A percentile compares a stretch with the other conserved stretches of the same genome.
phyloP scores from a whole-genome alignment of 1,140 invertebrate genomes.

The Bombus pascuorum region DNA sequence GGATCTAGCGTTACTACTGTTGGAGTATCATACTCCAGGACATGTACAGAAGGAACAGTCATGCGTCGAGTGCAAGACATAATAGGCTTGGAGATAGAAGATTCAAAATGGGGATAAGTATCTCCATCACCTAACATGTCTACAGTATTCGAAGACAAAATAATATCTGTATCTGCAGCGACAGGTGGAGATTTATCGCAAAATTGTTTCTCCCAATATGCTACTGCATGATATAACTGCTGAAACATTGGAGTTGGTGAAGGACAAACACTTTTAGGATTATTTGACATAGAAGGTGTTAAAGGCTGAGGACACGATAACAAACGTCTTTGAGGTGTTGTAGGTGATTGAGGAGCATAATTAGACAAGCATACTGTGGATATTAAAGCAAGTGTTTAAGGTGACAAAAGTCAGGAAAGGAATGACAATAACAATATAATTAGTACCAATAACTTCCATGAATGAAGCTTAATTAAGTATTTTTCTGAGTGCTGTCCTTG shows the following conservation, averaged over 20 bases:
- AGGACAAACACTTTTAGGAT: conserved; percentile 73
- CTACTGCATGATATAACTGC: conserved; percentile 83
- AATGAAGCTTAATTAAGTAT: conserved; percentile 33
- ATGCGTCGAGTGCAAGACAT: conserved; percentile 67
- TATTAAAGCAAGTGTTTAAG: conserved; percentile 45
- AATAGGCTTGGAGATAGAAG: conserved; percentile 27
- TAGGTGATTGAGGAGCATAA: conserved; percentile 74
- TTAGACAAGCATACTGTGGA: conserved; percentile 67
- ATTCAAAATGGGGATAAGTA: conserved; percentile 41
- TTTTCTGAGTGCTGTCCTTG: conserved; percentile 2
- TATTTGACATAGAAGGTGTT: conserved; percentile 46
- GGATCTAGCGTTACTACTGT: conserved; percentile 80
- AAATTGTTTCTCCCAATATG: conserved; percentile 81
- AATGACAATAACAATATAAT: conserved; percentile 38
- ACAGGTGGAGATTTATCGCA: conserved; percentile 71
- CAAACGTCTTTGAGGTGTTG: conserved; percentile 74
- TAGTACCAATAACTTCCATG: conserved; percentile 6
- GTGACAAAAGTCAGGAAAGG: conserved; percentile 34
- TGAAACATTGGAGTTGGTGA: conserved; percentile 83
- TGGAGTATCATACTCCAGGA: conserved; percentile 75
- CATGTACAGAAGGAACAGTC: conserved; percentile 76
- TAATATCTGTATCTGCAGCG: conserved; percentile 54
- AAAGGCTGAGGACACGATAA: conserved; percentile 74
- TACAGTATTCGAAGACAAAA: conserved; percentile 41
- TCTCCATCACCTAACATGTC: conserved; percentile 55